phyloP scores from a whole-genome alignment of 2,888 invertebrate genomes.

The Quadroppia sp. region DNA sequence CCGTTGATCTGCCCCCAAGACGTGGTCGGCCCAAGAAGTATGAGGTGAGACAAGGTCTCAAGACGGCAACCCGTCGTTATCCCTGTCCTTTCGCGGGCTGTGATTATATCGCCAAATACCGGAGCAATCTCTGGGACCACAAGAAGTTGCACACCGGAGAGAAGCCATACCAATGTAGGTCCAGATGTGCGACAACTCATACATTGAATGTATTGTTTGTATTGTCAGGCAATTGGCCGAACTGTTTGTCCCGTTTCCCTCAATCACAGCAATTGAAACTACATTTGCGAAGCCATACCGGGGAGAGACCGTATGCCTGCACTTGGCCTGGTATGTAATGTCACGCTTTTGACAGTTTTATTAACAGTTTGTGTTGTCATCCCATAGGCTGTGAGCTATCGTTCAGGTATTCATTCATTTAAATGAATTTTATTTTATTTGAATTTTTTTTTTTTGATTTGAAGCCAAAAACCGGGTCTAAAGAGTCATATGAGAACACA shows the following conservation, averaged over 20 bases:
- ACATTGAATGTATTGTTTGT: background rate
- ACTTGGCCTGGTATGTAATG: background rate
- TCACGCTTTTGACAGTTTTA: background rate
- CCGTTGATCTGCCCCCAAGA: background rate
- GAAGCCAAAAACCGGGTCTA: conserved; percentile 82
- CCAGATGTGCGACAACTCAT: conserved; percentile 32
- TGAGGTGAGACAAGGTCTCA: background rate
- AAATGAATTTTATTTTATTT: background rate
- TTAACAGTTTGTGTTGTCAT: background rate
- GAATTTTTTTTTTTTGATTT: conserved; percentile 61
- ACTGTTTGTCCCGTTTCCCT: conserved; percentile 34
- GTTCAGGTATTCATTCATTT: background rate
- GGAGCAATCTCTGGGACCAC: conserved; percentile 40
- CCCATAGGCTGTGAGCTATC: background rate
- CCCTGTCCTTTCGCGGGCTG: conserved; percentile 40
- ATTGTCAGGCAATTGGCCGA: conserved; percentile 14
- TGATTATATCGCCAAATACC: conserved; percentile 38
- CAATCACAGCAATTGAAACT: conserved; percentile 40
- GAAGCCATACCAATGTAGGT: too few relatives aligned
- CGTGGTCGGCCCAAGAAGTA: conserved; percentile 9
- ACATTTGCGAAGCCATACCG: conserved; percentile 40
- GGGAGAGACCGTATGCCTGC: conserved; percentile 35
- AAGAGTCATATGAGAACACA: conserved; percentile 76
- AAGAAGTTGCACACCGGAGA: conserved; percentile 38
- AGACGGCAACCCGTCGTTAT: conserved; percentile 30